Percentiles rank a stretch among this genome's conserved stretches.
Conservation (phyloP, 2,113 vertebrate genomes). For the Ciconia boyciana region DNA sequence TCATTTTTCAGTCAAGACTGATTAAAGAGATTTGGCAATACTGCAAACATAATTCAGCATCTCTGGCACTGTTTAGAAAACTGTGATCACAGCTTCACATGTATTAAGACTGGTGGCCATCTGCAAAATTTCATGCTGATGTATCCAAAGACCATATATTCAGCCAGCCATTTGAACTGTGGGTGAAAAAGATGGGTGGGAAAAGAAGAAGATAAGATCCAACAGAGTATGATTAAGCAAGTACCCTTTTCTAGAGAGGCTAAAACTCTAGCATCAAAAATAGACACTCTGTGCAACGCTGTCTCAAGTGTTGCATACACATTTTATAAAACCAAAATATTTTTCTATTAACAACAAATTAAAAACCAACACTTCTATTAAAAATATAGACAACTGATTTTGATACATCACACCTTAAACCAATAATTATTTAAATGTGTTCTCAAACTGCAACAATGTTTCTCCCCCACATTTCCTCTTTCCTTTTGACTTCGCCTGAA, state of each 20-base stretch:
- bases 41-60: constrained; percentile 32
- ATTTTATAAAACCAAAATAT: background rate
- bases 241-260: background rate
- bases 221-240: background rate
- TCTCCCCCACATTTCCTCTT: background rate
- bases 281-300: background rate
- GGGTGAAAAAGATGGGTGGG: background rate
- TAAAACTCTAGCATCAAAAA: background rate
- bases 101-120: background rate
- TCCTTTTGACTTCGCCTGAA: background rate
- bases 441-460: background rate
- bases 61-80: constrained; percentile 29
- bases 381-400: background rate
- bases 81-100: constrained; percentile 32
- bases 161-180: background rate
- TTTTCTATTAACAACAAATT: background rate
- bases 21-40: constrained; percentile 28
- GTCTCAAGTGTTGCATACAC: background rate
- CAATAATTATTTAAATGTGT: background rate
- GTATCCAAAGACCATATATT: background rate
- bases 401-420: background rate
- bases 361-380: background rate
- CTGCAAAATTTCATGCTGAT: constrained; percentile 12
- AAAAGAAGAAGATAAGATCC: background rate
- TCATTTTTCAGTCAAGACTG: constrained; percentile 26